phyloP scores from a whole-genome alignment of 1,140 invertebrate genomes.

The Trichonephila clavata region DNA sequence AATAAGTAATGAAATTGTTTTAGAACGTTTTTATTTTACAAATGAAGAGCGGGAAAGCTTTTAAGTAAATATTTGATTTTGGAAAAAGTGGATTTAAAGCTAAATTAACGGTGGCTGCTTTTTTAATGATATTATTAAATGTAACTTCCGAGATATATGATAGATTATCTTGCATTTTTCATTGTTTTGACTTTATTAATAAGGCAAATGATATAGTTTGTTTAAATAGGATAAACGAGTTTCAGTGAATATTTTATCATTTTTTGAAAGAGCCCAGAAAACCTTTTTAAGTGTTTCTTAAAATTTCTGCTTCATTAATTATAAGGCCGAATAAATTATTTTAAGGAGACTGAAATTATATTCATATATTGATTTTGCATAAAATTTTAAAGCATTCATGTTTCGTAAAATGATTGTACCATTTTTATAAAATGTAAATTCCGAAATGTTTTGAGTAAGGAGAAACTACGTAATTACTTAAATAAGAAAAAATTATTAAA shows the following conservation, averaged over 20 bases:
- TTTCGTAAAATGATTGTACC: too few relatives aligned
- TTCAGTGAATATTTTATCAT: neutral
- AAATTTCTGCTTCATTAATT: neutral
- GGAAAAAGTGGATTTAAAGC: neutral
- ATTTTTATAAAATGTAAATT: too few relatives aligned
- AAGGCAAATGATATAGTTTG: neutral
- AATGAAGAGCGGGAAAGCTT: neutral
- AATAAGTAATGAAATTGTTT: constrained; percentile 36
- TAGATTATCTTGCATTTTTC: neutral
- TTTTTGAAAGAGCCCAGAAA: neutral
- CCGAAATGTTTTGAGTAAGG: too few relatives aligned
- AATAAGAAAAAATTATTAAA: too few relatives aligned
- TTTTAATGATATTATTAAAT: neutral
- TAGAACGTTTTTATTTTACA: neutral
- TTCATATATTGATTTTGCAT: too few relatives aligned
- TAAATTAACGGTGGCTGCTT: neutral
- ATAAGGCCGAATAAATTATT: too few relatives aligned
- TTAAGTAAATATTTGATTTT: constrained; percentile 11
- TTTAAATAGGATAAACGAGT: neutral
- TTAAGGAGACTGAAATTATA: too few relatives aligned
- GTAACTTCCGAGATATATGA: neutral
- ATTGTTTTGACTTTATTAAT: neutral
- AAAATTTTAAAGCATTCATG: too few relatives aligned
- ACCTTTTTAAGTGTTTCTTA: neutral
- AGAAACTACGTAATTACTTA: too few relatives aligned